Conservation (phyloP, 2,888 invertebrate genomes). For the Melinopterus prodromus region DNA sequence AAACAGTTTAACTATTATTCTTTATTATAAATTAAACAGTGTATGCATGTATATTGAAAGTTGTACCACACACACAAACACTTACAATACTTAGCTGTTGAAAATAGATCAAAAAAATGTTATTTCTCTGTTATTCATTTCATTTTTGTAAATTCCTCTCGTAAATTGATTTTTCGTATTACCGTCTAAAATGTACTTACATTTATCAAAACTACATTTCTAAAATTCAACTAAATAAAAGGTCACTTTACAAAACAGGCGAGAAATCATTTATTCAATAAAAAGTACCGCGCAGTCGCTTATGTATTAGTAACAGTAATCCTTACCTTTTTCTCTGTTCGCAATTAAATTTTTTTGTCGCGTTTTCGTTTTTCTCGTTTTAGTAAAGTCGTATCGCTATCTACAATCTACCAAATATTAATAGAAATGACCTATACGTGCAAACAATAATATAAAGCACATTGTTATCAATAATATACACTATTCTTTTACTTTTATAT, state of each 20-base stretch:
- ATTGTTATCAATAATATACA: constrained; percentile 41
- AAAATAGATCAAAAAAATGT: constrained; percentile 42
- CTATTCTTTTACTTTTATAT: constrained; percentile 34
- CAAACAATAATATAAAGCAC: constrained; percentile 48
- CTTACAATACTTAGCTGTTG: constrained; percentile 33
- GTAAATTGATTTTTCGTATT: background rate
- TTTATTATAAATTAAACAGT: background rate
- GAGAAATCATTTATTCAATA: constrained; percentile 27
- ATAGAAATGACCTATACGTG: constrained; percentile 47
- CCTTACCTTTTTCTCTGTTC: background rate
- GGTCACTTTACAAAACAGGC: constrained; percentile 43
- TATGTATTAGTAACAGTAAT: background rate
- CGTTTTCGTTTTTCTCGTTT: constrained; percentile 32
- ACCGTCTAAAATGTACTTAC: constrained; percentile 35
- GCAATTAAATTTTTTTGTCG: constrained; percentile 23
- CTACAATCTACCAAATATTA: constrained; percentile 42
- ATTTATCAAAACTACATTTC: constrained; percentile 44
- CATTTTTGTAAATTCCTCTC: constrained; percentile 9
- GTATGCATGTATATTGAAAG: background rate
- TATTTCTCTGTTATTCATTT: constrained; percentile 35
- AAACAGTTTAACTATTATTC: background rate
- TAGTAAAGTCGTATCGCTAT: constrained; percentile 41
- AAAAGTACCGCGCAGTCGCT: background rate
- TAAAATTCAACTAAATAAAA: constrained; percentile 46
- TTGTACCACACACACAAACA: background rate